Conservation (phyloP, 2,797 vertebrate species). For the Tokudaia muenninki region DNA sequence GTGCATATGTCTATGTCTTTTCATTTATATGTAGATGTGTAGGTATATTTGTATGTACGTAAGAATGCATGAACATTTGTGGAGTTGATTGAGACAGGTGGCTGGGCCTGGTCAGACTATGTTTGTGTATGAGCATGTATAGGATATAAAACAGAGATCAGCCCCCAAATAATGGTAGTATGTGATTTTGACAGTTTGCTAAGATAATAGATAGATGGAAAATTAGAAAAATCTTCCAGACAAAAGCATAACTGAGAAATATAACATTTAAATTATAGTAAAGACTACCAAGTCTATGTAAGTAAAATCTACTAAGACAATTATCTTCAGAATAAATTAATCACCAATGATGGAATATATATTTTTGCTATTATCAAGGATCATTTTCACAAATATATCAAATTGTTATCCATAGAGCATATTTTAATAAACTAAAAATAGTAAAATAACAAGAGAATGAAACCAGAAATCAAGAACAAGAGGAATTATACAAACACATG, state of each 20-base stretch:
- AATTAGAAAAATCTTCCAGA: not conserved
- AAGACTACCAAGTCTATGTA: not conserved
- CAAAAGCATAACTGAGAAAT: not conserved
- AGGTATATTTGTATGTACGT: no score
- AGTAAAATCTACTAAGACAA: not conserved
- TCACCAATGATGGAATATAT: not conserved
- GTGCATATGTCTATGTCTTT: no score
- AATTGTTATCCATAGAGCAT: not conserved
- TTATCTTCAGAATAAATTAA: not conserved
- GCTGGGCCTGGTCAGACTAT: no score
- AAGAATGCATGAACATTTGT: no score
- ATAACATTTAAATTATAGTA: not conserved
- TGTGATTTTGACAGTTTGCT: not conserved
- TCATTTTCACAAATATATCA: not conserved
- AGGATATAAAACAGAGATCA: not conserved
- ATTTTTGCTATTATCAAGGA: not conserved
- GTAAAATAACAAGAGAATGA: not conserved
- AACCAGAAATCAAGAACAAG: no score
- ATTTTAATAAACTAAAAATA: not conserved
- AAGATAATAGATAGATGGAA: not conserved
- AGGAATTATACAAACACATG: not conserved
- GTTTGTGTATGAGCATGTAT: no score
- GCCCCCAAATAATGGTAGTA: not conserved
- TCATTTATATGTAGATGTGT: no score
- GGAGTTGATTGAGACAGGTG: no score